These are phyloP conservation scores for Tragelaphus buxtoni DNA, from an alignment of 2,113 vertebrate genomes.

Conservation along the genomic window DNA sequence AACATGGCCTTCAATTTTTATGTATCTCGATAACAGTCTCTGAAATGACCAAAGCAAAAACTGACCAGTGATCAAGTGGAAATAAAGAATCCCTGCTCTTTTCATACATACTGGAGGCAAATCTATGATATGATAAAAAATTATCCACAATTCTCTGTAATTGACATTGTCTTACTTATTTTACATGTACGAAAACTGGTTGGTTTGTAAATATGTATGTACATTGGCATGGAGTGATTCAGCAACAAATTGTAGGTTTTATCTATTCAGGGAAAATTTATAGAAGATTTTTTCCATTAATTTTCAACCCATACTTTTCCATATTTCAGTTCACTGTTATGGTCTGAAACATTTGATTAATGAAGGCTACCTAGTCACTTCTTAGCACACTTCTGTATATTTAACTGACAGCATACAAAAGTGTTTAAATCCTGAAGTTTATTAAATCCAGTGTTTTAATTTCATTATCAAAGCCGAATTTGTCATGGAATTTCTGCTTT, in stretches of 20 bases:
- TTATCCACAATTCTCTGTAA: neutral
- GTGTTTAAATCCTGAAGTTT: neutral
- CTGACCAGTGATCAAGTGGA: neutral
- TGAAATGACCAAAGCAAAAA: neutral
- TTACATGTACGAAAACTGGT: neutral
- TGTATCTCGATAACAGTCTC: neutral
- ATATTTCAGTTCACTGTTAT: neutral
- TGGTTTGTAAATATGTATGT: neutral
- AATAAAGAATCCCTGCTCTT: neutral
- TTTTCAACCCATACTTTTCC: neutral
- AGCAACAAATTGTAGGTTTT: neutral
- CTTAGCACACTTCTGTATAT: neutral
- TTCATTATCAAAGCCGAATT: neutral
- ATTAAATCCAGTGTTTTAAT: neutral
- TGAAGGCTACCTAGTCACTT: neutral
- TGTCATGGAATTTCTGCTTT: neutral
- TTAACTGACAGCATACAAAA: neutral
- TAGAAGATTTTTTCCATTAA: neutral
- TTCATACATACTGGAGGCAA: neutral
- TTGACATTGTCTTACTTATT: neutral
- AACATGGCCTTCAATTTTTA: constrained; percentile 18
- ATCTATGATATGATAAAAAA: neutral
- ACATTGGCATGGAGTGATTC: neutral
- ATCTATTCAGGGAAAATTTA: neutral
- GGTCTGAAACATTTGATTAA: neutral